Evolutionary conservation across 2,113 vertebrate species (phyloP).

Genomic region (Suncus etruscus): DNA sequence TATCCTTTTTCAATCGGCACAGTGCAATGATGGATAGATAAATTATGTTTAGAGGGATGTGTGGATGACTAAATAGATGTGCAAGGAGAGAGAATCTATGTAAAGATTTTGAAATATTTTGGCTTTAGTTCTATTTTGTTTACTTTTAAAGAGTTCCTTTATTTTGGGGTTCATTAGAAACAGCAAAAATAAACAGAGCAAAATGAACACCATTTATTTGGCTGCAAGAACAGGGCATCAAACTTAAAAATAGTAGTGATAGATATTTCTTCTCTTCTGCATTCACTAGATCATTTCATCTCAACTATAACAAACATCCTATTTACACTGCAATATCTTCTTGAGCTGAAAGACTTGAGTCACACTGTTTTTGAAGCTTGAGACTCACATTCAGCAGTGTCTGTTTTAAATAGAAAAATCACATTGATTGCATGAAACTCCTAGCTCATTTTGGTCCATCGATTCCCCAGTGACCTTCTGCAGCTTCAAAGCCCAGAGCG

Average conservation of each 20-base stretch:
- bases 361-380: conserved; percentile 91
- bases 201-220: conserved; percentile 47
- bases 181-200: conserved; percentile 62
- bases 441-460: conserved; percentile 91
- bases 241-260: conserved; percentile 66
- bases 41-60: background rate
- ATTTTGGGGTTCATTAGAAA: conserved; percentile 66
- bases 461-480: conserved; percentile 95
- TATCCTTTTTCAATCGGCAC: background rate
- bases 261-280: conserved; percentile 33
- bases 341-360: conserved; percentile 89
- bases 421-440: conserved; percentile 94
- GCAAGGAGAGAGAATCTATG: background rate
- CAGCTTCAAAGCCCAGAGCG: conserved; percentile 94
- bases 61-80: background rate
- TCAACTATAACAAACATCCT: conserved; percentile 82
- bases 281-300: conserved; percentile 26
- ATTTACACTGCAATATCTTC: conserved; percentile 84
- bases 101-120: conserved; percentile 17
- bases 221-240: conserved; percentile 47
- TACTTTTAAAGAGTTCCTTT: conserved; percentile 15
- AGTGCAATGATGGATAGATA: background rate
- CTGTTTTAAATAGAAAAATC: conserved; percentile 94
- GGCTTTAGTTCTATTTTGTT: background rate
- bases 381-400: conserved; percentile 91